Base-by-base conservation (phyloP, 2,797 vertebrate species). In the Centropyge bicolor region DNA sequence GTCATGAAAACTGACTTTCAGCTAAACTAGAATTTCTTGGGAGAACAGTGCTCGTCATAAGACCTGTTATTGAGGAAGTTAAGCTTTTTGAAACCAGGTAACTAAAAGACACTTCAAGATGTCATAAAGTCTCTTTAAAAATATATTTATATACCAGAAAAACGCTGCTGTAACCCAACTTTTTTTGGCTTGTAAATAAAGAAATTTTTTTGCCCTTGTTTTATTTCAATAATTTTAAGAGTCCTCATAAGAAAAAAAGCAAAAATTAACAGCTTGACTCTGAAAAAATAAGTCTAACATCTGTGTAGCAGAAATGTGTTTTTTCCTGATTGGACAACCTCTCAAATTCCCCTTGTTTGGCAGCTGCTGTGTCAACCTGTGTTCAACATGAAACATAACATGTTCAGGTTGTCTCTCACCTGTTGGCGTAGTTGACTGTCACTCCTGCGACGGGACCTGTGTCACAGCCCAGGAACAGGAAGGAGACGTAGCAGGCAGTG, bases 401-500 rank as follows among this genome's bases (percentile, higher is more conserved):
- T 1, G 16, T 60, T 45, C 13, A 14, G 12, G 8, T 2, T 55
- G 12, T 67, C 56, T 94, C 97, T 96, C 93, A 99, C 98, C 93
- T 92, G 90, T 99, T 99, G 95, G 90, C 91, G 74, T 99, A 99
- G 80, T 91, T 76, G 88, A 98, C 94, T 1, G 98, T 99, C 82
- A 99, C 97, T 27, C 98, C 98, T 17, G 98, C 98, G 69, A 99
- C 98, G 0, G 96, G 96, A 24, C 97, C 98, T 0, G 97, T 99
- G 92, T 99, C 96, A 0, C 98, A 99, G 71, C 98, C 98, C 86
- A 99, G 95, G 94, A 99, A 99, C 63, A 99, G 97, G 95, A 99
- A 99, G 59, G 98, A 99, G 80, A 99, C 93, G 2, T 99, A 99
- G 93, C 98, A 99, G 70, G 97, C 96, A 0, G 98, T 99, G 93